These are phyloP conservation scores for Amazona vittata DNA, from an alignment of 2,113 vertebrate species.

Conservation along the genomic window DNA sequence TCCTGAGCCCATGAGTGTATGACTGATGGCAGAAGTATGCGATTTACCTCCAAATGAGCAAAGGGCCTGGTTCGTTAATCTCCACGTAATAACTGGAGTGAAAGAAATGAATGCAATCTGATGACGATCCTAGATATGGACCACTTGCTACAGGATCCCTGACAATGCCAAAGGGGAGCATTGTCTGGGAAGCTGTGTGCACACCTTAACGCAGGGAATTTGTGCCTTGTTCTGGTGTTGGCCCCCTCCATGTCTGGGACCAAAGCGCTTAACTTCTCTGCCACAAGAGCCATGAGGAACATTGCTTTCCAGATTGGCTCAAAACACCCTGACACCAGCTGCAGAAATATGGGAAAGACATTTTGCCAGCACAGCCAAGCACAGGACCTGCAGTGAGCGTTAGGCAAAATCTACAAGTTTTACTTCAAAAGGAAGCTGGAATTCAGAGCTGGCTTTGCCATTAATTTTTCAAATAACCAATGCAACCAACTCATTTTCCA, in stretches of 20 bases:
- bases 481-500: slow-evolving; percentile 53
- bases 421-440: slow-evolving; percentile 20
- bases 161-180: rapidly evolving
- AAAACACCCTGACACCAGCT: neutral
- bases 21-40: neutral
- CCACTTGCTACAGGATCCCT: neutral
- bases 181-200: rapidly evolving
- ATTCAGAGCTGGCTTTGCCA: neutral
- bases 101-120: neutral
- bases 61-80: neutral
- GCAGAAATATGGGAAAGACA: neutral
- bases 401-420: slow-evolving; percentile 1
- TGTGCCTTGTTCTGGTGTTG: neutral
- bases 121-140: neutral
- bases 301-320: neutral
- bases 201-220: rapidly evolving
- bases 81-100: neutral
- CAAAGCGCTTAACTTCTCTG: neutral
- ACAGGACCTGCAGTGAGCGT: neutral
- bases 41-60: neutral
- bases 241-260: rapidly evolving
- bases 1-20: neutral
- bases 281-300: rapidly evolving
- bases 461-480: slow-evolving; percentile 52
- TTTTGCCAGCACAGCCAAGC: neutral